These are phyloP conservation scores for Xenopus petersii DNA, from an alignment of 2,797 vertebrate species.

Conservation along the genomic window DNA sequence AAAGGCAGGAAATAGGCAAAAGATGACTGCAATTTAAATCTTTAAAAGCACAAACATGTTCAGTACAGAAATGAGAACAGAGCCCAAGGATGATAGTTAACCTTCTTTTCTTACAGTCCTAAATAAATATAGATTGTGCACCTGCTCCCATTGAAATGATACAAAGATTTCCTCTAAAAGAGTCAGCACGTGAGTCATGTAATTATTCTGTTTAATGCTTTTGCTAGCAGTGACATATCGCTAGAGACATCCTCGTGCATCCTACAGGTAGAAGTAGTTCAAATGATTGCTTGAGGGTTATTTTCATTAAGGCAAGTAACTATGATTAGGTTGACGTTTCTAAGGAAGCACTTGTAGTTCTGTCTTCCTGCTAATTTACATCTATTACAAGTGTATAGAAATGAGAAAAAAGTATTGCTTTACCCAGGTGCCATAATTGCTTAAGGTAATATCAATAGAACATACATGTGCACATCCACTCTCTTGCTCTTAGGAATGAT, in stretches of 20 bases:
- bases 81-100: conserved; percentile 4
- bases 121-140: conserved; percentile 28
- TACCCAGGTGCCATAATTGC: conserved; percentile 9
- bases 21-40: background rate
- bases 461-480: background rate
- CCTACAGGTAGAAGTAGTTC: conserved; percentile 15
- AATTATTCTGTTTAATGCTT: conserved; percentile 28
- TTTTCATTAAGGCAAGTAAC: conserved; percentile 33
- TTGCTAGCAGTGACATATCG: conserved; percentile 14
- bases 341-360: background rate
- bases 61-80: background rate
- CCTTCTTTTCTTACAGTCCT: conserved; percentile 19
- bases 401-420: conserved; percentile 8
- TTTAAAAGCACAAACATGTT: background rate
- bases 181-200: conserved; percentile 11
- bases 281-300: conserved; percentile 17
- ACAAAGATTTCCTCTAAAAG: conserved; percentile 7
- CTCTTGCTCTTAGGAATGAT: conserved; percentile 22
- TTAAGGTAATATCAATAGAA: conserved; percentile 16
- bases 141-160: conserved; percentile 23
- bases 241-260: background rate
- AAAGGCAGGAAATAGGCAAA: background rate
- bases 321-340: conserved; percentile 29
- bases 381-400: conserved; percentile 8
- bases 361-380: conserved; percentile 15